These are phyloP conservation scores for Athene cunicularia DNA, from an alignment of 2,113 vertebrate genomes.

Conservation along the genomic window DNA sequence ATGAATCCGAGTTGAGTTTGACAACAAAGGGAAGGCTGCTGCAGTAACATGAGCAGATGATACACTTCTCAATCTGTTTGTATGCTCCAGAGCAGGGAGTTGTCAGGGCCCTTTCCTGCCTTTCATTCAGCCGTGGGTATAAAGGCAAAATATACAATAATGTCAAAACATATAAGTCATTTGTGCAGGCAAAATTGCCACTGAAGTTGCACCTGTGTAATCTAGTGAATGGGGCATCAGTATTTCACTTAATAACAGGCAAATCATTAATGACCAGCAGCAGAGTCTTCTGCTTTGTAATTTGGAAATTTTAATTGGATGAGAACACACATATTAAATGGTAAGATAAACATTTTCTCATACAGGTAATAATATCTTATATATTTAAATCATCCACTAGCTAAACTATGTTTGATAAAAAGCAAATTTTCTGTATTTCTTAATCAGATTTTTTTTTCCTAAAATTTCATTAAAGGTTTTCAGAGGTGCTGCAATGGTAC, in stretches of 20 bases:
- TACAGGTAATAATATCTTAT: background rate
- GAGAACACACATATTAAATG: background rate
- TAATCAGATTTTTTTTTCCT: background rate
- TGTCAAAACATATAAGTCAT: background rate
- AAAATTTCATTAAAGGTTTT: background rate
- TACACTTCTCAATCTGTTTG: slow-evolving; percentile 36
- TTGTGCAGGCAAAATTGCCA: background rate
- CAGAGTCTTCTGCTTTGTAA: background rate
- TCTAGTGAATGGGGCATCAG: background rate
- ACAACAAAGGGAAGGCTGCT: slow-evolving; percentile 58
- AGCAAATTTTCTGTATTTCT: background rate
- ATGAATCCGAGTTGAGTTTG: slow-evolving; percentile 40
- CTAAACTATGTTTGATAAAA: background rate
- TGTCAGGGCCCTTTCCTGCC: background rate
- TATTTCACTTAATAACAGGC: background rate
- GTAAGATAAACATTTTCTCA: background rate
- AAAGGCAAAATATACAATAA: background rate
- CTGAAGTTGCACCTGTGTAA: background rate
- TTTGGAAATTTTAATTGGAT: background rate
- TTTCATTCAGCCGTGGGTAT: background rate
- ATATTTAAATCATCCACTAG: background rate
- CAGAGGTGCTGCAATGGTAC: background rate
- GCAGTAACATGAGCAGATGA: slow-evolving; percentile 17
- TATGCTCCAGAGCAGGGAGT: background rate
- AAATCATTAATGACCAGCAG: background rate